Percentiles rank a stretch among this genome's conserved stretches.
These are phyloP conservation scores for Perizoma flavofasciatum DNA, from an alignment of 2,888 invertebrate genomes.

Conservation along the genomic window DNA sequence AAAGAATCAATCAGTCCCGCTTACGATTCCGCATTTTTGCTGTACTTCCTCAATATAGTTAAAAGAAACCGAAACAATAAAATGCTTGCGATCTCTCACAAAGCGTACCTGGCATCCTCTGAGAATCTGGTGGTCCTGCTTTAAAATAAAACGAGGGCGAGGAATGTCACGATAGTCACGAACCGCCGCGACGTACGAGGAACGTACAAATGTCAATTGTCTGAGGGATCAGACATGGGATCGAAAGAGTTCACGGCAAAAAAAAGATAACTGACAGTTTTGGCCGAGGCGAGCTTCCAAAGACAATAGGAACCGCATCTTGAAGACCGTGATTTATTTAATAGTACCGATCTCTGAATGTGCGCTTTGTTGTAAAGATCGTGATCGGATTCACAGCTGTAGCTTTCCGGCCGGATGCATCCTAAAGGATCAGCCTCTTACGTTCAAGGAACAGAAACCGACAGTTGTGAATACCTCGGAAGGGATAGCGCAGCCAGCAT, in stretches of 20 bases:
- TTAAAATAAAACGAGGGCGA: slow-evolving; percentile 37
- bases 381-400: slow-evolving; percentile 22
- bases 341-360: slow-evolving; percentile 23
- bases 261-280: slow-evolving; percentile 39
- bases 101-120: slow-evolving; percentile 28
- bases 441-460: slow-evolving; percentile 31
- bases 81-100: slow-evolving; percentile 24
- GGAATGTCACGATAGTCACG: slow-evolving; percentile 43
- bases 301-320: slow-evolving; percentile 34
- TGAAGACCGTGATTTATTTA: slow-evolving; percentile 30
- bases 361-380: slow-evolving; percentile 13
- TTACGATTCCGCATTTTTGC: slow-evolving; percentile 32
- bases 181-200: slow-evolving; percentile 24
- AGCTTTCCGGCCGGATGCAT: slow-evolving; percentile 29
- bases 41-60: slow-evolving; percentile 22
- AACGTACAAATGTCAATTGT: slow-evolving; percentile 37
- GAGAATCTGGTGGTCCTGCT: slow-evolving; percentile 30
- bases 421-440: slow-evolving; percentile 26
- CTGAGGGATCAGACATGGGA: slow-evolving; percentile 41
- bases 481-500: slow-evolving; percentile 34
- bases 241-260: slow-evolving; percentile 41
- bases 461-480: slow-evolving; percentile 24
- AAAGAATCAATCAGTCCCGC: slow-evolving; percentile 14
- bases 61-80: slow-evolving; percentile 16
- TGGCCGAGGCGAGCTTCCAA: slow-evolving; percentile 23